Conservation (phyloP, 64 coral and sea anemone genomes). For the Actinia equina region DNA sequence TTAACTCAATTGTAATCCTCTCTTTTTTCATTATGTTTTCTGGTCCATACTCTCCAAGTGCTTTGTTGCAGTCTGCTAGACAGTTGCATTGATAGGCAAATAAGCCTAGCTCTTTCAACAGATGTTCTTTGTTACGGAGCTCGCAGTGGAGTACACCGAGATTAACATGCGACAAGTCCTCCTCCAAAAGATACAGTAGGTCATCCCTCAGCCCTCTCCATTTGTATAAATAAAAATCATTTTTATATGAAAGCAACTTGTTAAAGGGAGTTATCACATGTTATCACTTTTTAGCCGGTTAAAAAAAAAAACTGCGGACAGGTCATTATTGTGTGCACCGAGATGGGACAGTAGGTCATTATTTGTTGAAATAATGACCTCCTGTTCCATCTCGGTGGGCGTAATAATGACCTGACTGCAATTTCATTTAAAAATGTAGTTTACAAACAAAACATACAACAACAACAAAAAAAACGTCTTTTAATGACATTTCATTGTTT, state of each 20-base stretch:
- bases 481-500: no score
- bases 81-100: constrained; percentile 26
- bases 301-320: no score
- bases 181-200: constrained; percentile 41
- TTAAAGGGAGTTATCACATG: no score
- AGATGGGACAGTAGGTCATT: no score
- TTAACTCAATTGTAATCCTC: constrained; percentile 5
- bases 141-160: constrained; percentile 45
- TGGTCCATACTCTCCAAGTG: constrained; percentile 28
- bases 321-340: no score
- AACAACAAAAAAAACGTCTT: no score
- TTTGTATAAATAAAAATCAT: neutral
- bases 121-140: constrained; percentile 36
- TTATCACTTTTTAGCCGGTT: no score
- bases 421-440: no score
- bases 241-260: neutral
- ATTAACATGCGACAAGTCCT: constrained; percentile 34
- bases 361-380: no score
- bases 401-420: no score
- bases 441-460: no score
- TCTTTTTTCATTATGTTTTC: constrained; percentile 29
- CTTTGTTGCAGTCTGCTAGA: constrained; percentile 28
- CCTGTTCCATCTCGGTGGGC: no score
- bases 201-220: constrained; percentile 44
- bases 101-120: constrained; percentile 21